Evolutionary conservation across 2,113 vertebrate species (phyloP), one percentile per base, ranked within the genome.

Genomic region (Anolis carolinensis): DNA sequence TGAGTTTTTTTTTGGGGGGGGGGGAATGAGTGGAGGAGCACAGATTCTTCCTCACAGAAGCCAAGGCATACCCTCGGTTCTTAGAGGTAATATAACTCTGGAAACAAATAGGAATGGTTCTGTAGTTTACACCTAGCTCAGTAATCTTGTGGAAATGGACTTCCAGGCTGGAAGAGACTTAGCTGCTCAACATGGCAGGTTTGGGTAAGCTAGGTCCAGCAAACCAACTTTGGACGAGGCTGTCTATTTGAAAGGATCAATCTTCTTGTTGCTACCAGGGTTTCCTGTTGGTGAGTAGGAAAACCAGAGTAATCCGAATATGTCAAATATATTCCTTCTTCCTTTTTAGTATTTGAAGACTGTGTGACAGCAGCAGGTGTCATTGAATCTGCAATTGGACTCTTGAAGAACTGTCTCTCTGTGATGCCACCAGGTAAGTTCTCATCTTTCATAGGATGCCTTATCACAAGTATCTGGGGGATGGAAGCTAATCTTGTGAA

Each of bases 381-480:
- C 75, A 95, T 98, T 0, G 98, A 99, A 88, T 97, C 97, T 0
- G 97, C 98, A 48, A 93, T 98, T 86, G 97, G 95, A 84, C 97
- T 98, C 34, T 96, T 99, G 55, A 95, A 95, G 84, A 95, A 95
- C 93, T 99, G 98, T 89, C 95, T 99, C 87, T 97, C 98, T 32
- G 95, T 95, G 90, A 99, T 99, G 98, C 98, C 98, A 30, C 86
- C 96, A 97, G 98, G 99, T 99, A 95, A 88, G 82, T 25, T 11
- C 34, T 83, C 48, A 82, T 62, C 72, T 76, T 80, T 50, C 78
- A 79, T 59, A n/a, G 77, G 27, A 21, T 34, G 8, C 36, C 44
- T 50, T 14, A 21, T 67, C 30, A 27, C 7, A 27, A 34, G 21
- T 14, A 11, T 0, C 7, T 23, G 32, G 23, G 27, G 36, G 5